A percentile compares a stretch with the other conserved stretches of the same genome.
Evolutionary conservation across 2,888 invertebrate species (phyloP).

Genomic region (Taphrorychus bicolor): DNA sequence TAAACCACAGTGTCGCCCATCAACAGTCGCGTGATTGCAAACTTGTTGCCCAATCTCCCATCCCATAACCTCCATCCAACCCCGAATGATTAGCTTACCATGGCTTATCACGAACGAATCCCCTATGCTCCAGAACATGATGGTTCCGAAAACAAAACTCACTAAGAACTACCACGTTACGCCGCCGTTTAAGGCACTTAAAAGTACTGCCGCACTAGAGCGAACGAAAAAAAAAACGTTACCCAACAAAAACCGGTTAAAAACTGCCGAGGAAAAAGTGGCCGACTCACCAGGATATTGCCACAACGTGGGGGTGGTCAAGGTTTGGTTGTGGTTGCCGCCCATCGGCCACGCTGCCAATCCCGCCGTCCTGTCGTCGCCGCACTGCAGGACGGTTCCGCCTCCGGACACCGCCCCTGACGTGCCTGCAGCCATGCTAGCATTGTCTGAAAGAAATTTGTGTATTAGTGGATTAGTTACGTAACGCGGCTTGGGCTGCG

Average conservation of each 20-base stretch:
- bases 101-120: conserved; percentile 38
- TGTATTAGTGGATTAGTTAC: conserved; percentile 22
- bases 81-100: conserved; percentile 18
- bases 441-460: conserved; percentile 46
- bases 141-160: conserved; percentile 4
- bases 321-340: conserved; percentile 63
- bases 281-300: conserved; percentile 75
- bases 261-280: conserved; percentile 43
- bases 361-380: conserved; percentile 68
- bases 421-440: conserved; percentile 71
- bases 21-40: not conserved
- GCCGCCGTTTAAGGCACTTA: conserved; percentile 38
- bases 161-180: conserved; percentile 41
- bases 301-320: conserved; percentile 77
- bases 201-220: conserved; percentile 38
- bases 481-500: conserved; percentile 7
- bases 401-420: conserved; percentile 67
- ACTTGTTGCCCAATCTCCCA: conserved; percentile 27
- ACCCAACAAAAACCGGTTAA: conserved; percentile 49
- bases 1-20: not conserved
- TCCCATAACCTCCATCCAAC: not conserved
- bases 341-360: conserved; percentile 63
- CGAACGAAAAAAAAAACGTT: conserved; percentile 42
- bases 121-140: conserved; percentile 34
- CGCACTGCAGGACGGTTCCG: conserved; percentile 69